Conservation (phyloP, 2,888 invertebrate genomes). For the Hirtodrosophila duncani region DNA sequence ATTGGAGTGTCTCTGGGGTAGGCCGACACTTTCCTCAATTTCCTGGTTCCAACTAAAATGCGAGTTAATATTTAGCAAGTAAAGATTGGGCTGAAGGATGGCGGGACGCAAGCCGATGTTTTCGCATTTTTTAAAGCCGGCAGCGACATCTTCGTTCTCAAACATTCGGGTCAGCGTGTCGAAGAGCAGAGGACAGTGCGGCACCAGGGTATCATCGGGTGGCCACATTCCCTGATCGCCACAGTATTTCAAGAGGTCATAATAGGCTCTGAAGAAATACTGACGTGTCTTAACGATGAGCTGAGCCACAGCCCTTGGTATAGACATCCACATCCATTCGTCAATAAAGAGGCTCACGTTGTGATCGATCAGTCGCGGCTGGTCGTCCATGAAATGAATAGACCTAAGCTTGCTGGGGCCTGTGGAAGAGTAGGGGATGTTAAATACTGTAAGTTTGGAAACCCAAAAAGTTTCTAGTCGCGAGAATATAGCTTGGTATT, state of each 20-base stretch:
- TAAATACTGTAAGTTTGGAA: too few species aligned
- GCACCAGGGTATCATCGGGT: not conserved
- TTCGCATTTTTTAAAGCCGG: slow-evolving; percentile 18
- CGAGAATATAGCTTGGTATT: too few species aligned
- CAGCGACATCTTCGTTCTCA: slow-evolving; percentile 29
- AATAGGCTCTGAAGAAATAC: slow-evolving; percentile 34
- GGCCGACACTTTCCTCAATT: not conserved
- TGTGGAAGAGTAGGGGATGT: too few species aligned
- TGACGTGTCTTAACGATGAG: slow-evolving; percentile 40
- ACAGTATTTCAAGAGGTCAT: slow-evolving; percentile 36
- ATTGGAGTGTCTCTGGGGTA: not conserved
- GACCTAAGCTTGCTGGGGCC: slow-evolving; percentile 27
- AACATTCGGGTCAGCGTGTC: slow-evolving; percentile 30
- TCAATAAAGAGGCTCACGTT: slow-evolving; percentile 42
- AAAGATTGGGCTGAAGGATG: slow-evolving; percentile 15
- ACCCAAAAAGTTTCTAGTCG: too few species aligned
- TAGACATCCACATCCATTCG: slow-evolving; percentile 57
- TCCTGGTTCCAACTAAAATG: slow-evolving; percentile 32
- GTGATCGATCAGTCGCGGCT: not conserved
- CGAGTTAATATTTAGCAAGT: slow-evolving; percentile 33
- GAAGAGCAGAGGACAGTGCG: slow-evolving; percentile 1
- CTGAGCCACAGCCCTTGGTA: slow-evolving; percentile 28
- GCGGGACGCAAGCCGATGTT: slow-evolving; percentile 4
- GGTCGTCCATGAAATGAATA: slow-evolving; percentile 11
- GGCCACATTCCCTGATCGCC: slow-evolving; percentile 20